Base-by-base conservation (phyloP, 2,113 vertebrate genomes). In the Heterotilapia buettikoferi region DNA sequence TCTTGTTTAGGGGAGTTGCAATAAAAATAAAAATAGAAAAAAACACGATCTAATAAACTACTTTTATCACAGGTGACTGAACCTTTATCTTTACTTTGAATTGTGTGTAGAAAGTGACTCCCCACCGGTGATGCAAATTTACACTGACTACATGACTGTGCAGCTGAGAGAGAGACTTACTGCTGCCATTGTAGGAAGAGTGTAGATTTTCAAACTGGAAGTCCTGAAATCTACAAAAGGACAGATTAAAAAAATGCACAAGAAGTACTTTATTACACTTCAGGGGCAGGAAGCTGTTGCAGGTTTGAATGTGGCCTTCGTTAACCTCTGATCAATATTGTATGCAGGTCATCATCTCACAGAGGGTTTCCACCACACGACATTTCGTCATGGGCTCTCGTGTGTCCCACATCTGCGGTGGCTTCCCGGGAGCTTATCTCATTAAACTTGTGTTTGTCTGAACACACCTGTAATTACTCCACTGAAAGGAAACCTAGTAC, bases 111-210 rank as follows among this genome's bases (percentile, higher is more conserved):
- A n/a, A n/a, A 29, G 31, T 21, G 12, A 56, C 3, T 33, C 14
- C 53, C 18, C 66, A 4, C 29, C 53, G 1, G 6, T 61, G 10
- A 86, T 83, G 80, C 26, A 90, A 93, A 87, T 87, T 81, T 7
- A 19, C 18, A 38, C 9, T 38, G 9, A 63, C 7, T 2, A 56
- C n/a, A 33, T 4, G 12, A 21, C 3, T 2, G 6, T 79, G 38
- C 4, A 61, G 38, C 29, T 14, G 5, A 19, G 3, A 63, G 3
- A 63, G 3, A 24, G 6, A 95, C 96, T 97, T 90, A 97, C 96
- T 73, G 95, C 96, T 95, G 96, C 96, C 96, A 97, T 97, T 89
- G 90, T 95, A 36, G 43, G 80, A 80, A 19, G 57, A 80, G 36
- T 50, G 43, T 36, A 9, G 50, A 36, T 90, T 86, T 93, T 73